Conservation (phyloP, 2,113 vertebrate species). For the Willisornis vidua region DNA sequence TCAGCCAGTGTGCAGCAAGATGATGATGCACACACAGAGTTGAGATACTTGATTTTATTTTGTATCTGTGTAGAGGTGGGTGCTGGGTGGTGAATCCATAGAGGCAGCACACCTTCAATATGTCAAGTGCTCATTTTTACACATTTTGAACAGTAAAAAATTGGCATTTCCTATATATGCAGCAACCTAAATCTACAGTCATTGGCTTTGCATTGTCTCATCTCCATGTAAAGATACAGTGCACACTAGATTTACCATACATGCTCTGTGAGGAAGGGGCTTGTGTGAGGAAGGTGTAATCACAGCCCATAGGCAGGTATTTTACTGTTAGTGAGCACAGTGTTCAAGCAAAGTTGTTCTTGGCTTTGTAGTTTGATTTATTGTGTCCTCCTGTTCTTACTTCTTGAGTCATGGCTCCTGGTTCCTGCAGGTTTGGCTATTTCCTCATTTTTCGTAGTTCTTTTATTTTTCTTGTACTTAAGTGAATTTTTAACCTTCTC, state of each 20-base stretch:
- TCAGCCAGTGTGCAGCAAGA: background rate
- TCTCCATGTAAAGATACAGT: background rate
- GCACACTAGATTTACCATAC: background rate
- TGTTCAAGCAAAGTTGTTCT: background rate
- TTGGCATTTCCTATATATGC: background rate
- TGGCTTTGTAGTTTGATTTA: background rate
- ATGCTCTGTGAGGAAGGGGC: background rate
- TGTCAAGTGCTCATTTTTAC: background rate
- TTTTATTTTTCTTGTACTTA: background rate
- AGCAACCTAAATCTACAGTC: background rate
- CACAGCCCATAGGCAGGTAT: background rate
- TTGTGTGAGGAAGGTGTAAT: background rate
- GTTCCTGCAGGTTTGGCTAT: background rate
- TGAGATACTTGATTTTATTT: background rate
- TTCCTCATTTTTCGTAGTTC: background rate
- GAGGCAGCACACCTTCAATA: fast-evolving
- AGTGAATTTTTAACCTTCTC: background rate
- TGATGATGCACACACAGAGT: background rate
- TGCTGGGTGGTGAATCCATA: background rate
- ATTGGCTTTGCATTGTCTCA: background rate
- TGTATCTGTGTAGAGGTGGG: background rate
- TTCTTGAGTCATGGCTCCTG: background rate
- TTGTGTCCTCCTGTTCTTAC: background rate
- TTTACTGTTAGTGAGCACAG: background rate
- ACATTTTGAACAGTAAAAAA: background rate